Evolutionary conservation across 2,113 vertebrate genomes (phyloP).

Genomic region (Hippoglossus stenolepis): DNA sequence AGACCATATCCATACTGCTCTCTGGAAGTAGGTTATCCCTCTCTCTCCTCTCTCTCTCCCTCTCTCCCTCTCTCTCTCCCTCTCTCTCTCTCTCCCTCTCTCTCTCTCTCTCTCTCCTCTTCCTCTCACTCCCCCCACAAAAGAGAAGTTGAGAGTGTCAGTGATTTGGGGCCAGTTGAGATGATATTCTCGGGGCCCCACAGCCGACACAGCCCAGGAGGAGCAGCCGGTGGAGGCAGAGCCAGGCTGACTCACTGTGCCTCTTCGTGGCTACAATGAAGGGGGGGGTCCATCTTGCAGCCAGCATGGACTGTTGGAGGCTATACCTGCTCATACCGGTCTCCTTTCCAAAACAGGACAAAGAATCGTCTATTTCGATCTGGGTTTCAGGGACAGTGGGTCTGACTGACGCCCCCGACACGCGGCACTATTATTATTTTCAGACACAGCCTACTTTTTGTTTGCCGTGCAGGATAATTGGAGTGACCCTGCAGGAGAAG

Average conservation of each 20-base stretch:
- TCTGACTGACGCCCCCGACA: slow-evolving; percentile 18
- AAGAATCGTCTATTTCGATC: slow-evolving; percentile 45
- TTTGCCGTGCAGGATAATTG: slow-evolving; percentile 8
- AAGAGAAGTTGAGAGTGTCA: too few relatives aligned
- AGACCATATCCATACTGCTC: slow-evolving; percentile 36
- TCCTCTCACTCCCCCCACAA: too few relatives aligned
- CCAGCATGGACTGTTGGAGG: slow-evolving; percentile 52
- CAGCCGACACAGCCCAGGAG: slow-evolving; percentile 10
- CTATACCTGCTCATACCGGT: slow-evolving; percentile 28
- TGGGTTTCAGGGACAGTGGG: slow-evolving; percentile 56
- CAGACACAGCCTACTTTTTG: slow-evolving; percentile 22
- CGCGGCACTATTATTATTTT: slow-evolving; percentile 14
- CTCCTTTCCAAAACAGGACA: slow-evolving; percentile 37
- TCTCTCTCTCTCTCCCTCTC: too few relatives aligned
- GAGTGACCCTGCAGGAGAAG: not conserved
- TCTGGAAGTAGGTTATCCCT: slow-evolving; percentile 53
- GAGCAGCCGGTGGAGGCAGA: slow-evolving; percentile 11
- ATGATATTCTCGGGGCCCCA: slow-evolving; percentile 22
- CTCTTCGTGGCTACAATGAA: slow-evolving; percentile 30
- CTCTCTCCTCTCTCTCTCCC: not conserved
- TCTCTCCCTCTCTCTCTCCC: too few relatives aligned
- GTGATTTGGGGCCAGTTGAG: slow-evolving; percentile 27
- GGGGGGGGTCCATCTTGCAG: slow-evolving; percentile 42
- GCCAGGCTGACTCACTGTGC: slow-evolving; percentile 37
- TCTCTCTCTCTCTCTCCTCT: too few relatives aligned